Evolutionary conservation across 2,113 vertebrate genomes (phyloP), one percentile per base, ranked within the genome.

Genomic region (Seriola aureovittata): DNA sequence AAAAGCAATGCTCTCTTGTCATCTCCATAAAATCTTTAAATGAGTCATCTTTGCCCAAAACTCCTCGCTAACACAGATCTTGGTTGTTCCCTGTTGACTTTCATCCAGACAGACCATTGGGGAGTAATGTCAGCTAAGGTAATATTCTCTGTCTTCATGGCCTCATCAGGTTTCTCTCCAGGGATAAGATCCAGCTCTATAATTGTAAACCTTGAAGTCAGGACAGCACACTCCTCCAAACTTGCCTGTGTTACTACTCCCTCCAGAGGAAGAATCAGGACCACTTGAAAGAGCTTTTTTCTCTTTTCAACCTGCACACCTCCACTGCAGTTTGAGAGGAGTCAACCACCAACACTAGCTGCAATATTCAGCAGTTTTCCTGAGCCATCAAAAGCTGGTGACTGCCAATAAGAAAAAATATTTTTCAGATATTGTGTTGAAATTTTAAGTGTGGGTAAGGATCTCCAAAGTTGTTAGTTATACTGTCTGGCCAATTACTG

Each of bases 1-100:
- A 72, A 81, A 85, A 60, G 68, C 36, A 80, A 70, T 81, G 72
- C 82, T 87, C 80, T 75, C 55, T 29, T 9, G 46, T 40, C 34
- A 2, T 65, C 42, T 7, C 13, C 62, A 42, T 32, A 44, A 58
- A 85, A 58, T 74, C 40, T 55, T 67, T 58, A 80, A 75, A 80
- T 55, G 38, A 77, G 71, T 59, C 52, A 62, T 60, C 52, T 63
- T 81, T 62, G 34, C 21, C 23, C 21, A 32, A 59, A 60, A 62
- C 8, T 71, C 77, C 50, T 76, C 40, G 25, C 3, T 17, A 17
- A 46, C 70, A 65, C 64, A 76, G 66, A 54, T 80, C 48, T 19
- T 3, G 44, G 9, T 25, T 42, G 67, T 66, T 86, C 59, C 69
- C 80, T 38, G 50, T 59, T 77, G 85, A 76, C 59, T 75, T 19